Evolutionary conservation across 2,888 invertebrate species (phyloP).

Genomic region (Tetranychus truncatus): DNA sequence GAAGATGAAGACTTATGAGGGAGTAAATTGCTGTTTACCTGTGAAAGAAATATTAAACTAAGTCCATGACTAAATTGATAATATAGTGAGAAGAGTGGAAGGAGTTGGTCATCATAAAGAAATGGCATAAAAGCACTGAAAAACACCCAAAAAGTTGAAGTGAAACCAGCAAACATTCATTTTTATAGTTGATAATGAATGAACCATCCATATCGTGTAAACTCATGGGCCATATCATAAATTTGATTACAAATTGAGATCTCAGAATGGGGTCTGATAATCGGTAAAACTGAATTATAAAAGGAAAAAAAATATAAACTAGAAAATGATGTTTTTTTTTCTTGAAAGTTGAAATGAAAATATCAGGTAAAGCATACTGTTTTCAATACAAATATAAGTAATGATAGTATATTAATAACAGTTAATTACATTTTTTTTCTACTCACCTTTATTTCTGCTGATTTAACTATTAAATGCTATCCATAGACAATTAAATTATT

Average conservation of each 20-base stretch:
- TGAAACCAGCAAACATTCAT: neutral
- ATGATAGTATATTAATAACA: neutral
- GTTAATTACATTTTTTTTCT: neutral
- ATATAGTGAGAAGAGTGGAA: neutral
- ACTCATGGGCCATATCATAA: neutral
- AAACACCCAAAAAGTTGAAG: neutral
- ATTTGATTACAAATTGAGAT: conserved; percentile 1
- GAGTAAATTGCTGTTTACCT: neutral
- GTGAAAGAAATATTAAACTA: neutral
- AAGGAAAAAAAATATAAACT: neutral
- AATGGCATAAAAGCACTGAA: neutral
- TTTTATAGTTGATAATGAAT: neutral
- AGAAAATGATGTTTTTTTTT: neutral
- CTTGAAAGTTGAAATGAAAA: neutral
- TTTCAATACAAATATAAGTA: neutral
- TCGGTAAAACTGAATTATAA: neutral
- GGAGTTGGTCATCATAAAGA: neutral
- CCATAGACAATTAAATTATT: conserved; percentile 1
- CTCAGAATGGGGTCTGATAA: neutral
- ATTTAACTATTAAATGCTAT: neutral
- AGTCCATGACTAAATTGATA: neutral
- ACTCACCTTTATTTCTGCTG: neutral
- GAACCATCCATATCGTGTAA: neutral
- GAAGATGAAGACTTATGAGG: neutral
- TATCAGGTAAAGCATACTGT: neutral